Conservation (phyloP, 2,888 invertebrate genomes). For the Lagria hirta region DNA sequence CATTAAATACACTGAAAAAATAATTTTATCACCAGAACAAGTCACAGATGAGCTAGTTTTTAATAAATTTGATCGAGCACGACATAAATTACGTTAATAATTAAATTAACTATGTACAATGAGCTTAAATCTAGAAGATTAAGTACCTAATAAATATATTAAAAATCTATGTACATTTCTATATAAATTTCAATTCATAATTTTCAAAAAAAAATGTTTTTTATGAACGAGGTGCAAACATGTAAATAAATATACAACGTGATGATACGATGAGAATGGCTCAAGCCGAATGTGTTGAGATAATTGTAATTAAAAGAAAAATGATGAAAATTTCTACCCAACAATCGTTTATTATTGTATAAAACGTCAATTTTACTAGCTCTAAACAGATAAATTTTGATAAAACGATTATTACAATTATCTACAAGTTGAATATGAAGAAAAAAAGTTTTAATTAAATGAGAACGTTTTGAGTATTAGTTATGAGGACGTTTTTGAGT, state of each 20-base stretch:
- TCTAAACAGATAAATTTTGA: conserved; percentile 21
- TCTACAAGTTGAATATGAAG: conserved; percentile 14
- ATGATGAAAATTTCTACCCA: too few relatives aligned
- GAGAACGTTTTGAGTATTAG: conserved; percentile 1
- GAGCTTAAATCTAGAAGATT: conserved; percentile 30
- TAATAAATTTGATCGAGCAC: conserved; percentile 17
- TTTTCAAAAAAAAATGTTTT: conserved; percentile 30
- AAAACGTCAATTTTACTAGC: conserved; percentile 11
- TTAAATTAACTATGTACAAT: conserved; percentile 34
- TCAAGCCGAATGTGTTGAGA: conserved; percentile 20
- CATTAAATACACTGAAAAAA: conserved; percentile 27
- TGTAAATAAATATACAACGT: conserved; percentile 40
- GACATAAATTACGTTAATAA: conserved; percentile 26
- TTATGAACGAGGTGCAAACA: conserved; percentile 34
- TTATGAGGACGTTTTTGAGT: conserved; percentile 19
- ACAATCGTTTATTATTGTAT: conserved; percentile 16
- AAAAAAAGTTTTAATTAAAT: too few relatives aligned
- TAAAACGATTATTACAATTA: conserved; percentile 19
- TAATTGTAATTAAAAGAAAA: conserved; percentile 14
- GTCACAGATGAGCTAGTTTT: conserved; percentile 16
- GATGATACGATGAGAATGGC: conserved; percentile 29
- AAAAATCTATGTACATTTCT: conserved; percentile 45
- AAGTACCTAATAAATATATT: conserved; percentile 40
- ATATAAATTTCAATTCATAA: conserved; percentile 39
- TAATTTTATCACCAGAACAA: conserved; percentile 24